Percentiles rank a stretch among this genome's conserved stretches.
These are phyloP conservation scores for Diorhabda sublineata DNA, from an alignment of 1,140 invertebrate species.

Conservation along the genomic window DNA sequence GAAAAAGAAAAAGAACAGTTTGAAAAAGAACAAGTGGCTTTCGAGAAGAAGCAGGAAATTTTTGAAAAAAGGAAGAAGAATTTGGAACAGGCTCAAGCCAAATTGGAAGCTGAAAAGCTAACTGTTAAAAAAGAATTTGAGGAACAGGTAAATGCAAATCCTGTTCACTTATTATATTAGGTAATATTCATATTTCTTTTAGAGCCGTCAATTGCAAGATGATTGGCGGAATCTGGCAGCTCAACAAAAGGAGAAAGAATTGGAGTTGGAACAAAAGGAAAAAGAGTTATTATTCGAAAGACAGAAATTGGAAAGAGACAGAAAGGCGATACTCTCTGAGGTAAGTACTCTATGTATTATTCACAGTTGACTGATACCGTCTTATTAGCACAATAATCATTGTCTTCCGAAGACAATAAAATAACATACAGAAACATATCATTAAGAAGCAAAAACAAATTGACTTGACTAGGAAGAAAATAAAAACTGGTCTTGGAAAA, in stretches of 20 bases:
- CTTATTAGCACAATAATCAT: constrained; percentile 47
- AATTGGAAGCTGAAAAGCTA: constrained; percentile 48
- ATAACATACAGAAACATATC: too few species aligned
- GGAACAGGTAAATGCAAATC: constrained; percentile 47
- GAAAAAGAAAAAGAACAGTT: constrained; percentile 51
- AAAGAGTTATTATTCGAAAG: constrained; percentile 48
- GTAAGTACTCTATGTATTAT: constrained; percentile 30
- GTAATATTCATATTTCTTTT: constrained; percentile 8
- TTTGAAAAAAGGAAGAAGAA: constrained; percentile 38
- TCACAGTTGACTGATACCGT: constrained; percentile 20
- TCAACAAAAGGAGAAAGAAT: constrained; percentile 52
- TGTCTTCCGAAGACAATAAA: not conserved
- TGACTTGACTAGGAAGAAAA: not conserved
- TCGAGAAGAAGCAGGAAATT: constrained; percentile 49
- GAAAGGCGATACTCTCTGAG: constrained; percentile 48
- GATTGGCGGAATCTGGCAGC: constrained; percentile 47
- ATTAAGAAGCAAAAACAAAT: not conserved
- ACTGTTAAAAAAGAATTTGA: constrained; percentile 58
- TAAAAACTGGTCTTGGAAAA: too few species aligned
- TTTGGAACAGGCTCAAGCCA: constrained; percentile 41
- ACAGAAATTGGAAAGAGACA: constrained; percentile 46
- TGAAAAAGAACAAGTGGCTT: constrained; percentile 48
- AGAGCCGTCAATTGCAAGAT: constrained; percentile 42
- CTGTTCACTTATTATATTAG: not conserved
- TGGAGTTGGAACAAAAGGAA: constrained; percentile 52